Percentiles rank a stretch among this genome's conserved stretches.
Evolutionary conservation across 1,140 invertebrate species (phyloP).

Genomic region (Listronotus bonariensis): DNA sequence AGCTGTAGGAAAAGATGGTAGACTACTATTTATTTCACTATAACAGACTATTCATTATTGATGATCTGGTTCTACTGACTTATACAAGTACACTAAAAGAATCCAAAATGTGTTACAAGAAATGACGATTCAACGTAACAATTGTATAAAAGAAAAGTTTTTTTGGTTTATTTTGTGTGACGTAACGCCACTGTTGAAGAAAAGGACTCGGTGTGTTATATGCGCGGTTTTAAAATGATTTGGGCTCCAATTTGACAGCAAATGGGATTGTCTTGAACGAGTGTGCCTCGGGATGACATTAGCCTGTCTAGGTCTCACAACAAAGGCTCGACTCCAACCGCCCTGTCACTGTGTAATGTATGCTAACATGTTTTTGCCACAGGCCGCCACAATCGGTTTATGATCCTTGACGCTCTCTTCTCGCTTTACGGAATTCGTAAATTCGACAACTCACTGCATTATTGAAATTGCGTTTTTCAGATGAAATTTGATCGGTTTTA

Average conservation of each 20-base stretch:
- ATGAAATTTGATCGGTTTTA: conserved; percentile 4
- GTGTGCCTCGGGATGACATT: conserved; percentile 53
- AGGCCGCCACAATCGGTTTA: conserved; percentile 51
- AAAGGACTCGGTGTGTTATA: conserved; percentile 31
- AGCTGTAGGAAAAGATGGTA: too few relatives aligned
- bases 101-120: not conserved
- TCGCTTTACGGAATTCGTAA: conserved; percentile 44
- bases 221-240: conserved; percentile 52
- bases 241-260: conserved; percentile 52
- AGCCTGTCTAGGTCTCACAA: conserved; percentile 52
- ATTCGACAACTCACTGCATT: conserved; percentile 47
- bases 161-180: not conserved
- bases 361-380: conserved; percentile 52
- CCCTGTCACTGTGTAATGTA: conserved; percentile 54
- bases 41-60: too few relatives aligned
- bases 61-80: too few relatives aligned
- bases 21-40: too few relatives aligned
- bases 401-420: conserved; percentile 49
- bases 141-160: not conserved
- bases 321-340: conserved; percentile 49
- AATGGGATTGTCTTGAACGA: conserved; percentile 53
- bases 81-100: too few relatives aligned
- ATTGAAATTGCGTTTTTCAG: conserved; percentile 29
- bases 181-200: conserved; percentile 25
- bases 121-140: not conserved